Base-by-base conservation (phyloP, 1,140 invertebrate genomes). In the Nasonia vitripennis region DNA sequence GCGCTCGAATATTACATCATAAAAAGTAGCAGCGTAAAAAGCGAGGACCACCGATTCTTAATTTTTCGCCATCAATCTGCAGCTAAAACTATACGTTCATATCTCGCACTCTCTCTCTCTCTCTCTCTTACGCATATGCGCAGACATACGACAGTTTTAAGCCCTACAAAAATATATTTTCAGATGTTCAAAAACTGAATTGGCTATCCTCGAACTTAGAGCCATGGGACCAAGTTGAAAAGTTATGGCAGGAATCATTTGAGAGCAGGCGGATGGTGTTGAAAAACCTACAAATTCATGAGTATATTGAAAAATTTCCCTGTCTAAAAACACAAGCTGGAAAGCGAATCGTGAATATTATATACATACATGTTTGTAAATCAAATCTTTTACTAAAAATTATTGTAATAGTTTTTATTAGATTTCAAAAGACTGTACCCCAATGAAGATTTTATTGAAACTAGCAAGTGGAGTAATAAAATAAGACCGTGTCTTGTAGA, bases 271-370 rank as follows among this genome's bases (percentile, higher is more conserved):
- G 17, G 23, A 5, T 5, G 31, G 0, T 74, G 5, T 1, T 74
- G 34, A 17, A 62, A 5, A 11, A 73, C 2, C 17, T 84, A 9
- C 12, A 10, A 31, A 80, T 83, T 79, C 48, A 55, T 14, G 48
- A 86, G 20, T 84, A 84, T n/a, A n/a, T 78, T 11, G 37, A 78
- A 0, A 67, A 45, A 37, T 84, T 84, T 48, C 75, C 75, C 6
- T 78, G 75, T 55, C 23, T 84, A 4, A n/a, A 55, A 79, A 17
- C 23, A 27, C 20, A 84, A 31, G 6, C 7, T 45, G 75, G 75
- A 70, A 84, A 84, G 27, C 7, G 67, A 78, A 70, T 84, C 48
- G 81, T 83, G 75, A 68, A 14, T 68, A 68, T 23, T 9, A 68
- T 2, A 27, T 27, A 4, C 0, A 41, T 41, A 41, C 20, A n/a